Percentiles rank a stretch among this genome's conserved stretches.
Conservation (phyloP, 1,140 invertebrate genomes). For the Doryteuthis pealeii region DNA sequence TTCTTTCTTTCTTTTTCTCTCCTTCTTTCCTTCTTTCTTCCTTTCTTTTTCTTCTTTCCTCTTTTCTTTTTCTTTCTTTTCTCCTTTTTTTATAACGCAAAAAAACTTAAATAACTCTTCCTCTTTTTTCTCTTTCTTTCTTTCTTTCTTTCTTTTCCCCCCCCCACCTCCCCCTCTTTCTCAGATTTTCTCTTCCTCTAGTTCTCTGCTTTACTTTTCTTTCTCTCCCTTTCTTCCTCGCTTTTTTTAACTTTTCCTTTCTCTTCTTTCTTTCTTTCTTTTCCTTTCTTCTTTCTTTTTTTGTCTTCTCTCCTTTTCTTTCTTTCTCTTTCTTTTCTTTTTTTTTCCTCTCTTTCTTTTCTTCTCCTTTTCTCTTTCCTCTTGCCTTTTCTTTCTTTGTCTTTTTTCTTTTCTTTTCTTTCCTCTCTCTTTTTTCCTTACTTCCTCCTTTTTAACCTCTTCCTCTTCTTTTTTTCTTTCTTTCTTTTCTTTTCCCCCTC, state of each 20-base stretch:
- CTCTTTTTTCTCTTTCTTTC: not conserved
- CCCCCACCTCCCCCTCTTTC: not conserved
- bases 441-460: not conserved
- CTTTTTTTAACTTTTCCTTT: not conserved
- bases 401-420: not conserved
- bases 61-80: conserved; percentile 10
- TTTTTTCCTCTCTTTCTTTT: not conserved
- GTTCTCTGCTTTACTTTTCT: not conserved
- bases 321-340: not conserved
- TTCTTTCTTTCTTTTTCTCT: conserved; percentile 22
- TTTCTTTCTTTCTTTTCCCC: not conserved
- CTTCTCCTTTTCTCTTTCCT: not conserved
- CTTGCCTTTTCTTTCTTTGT: not conserved
- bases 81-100: not conserved
- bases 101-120: not conserved
- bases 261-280: not conserved
- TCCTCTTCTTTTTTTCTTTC: not conserved
- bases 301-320: not conserved
- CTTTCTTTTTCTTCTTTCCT: conserved; percentile 15
- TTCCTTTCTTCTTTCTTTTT: not conserved
- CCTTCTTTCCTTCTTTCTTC: conserved; percentile 11
- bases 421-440: not conserved
- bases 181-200: not conserved
- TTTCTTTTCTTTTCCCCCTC: not conserved
- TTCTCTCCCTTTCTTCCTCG: not conserved